Evolutionary conservation across 2,113 vertebrate genomes (phyloP).

Genomic region (Dryoscopus gambensis): DNA sequence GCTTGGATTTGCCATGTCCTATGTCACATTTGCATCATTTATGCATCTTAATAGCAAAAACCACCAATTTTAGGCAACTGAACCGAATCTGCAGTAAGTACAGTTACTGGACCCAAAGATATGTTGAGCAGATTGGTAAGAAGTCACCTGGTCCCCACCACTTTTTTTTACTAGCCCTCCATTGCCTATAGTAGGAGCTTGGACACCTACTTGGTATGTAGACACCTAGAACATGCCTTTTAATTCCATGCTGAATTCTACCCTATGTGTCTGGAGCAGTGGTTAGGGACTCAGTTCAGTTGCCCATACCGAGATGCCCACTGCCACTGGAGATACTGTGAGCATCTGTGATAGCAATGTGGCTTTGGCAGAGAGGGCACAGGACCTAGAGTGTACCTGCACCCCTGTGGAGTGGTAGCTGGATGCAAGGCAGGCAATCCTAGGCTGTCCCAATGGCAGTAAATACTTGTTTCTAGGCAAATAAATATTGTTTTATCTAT

Average conservation of each 20-base stretch:
- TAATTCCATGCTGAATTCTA: not conserved
- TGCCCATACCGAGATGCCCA: not conserved
- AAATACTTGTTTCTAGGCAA: not conserved
- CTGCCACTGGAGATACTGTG: not conserved
- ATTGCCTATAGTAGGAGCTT: not conserved
- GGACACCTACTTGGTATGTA: not conserved
- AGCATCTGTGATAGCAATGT: not conserved
- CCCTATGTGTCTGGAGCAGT: not conserved
- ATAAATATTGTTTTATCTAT: not conserved
- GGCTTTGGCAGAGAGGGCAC: not conserved
- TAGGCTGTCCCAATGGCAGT: not conserved
- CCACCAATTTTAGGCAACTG: not conserved
- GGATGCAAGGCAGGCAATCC: not conserved
- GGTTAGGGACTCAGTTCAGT: not conserved
- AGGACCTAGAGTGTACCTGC: not conserved
- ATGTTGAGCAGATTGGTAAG: accelerated
- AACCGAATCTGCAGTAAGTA: not conserved
- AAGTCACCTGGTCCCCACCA: not conserved
- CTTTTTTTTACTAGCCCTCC: not conserved
- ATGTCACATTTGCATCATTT: not conserved
- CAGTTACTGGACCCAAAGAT: not conserved
- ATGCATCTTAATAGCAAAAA: not conserved
- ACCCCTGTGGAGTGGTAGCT: not conserved
- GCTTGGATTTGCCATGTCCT: not conserved
- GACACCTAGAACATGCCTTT: accelerated